These are phyloP conservation scores for Pyrochroa serraticornis DNA, from an alignment of 2,888 invertebrate species.

Conservation along the genomic window DNA sequence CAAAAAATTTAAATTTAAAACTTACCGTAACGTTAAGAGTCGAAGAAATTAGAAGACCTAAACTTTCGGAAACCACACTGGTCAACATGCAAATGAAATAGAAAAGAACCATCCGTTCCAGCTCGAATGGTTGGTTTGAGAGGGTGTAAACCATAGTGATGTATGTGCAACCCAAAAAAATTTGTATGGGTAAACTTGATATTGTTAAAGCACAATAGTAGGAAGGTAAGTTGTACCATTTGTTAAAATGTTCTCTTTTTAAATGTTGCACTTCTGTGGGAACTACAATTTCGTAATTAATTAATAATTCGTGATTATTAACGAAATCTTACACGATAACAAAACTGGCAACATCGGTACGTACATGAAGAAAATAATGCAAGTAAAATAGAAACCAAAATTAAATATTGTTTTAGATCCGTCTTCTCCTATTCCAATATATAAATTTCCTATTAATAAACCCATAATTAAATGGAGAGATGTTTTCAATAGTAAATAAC, in stretches of 20 bases:
- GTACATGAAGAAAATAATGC: slow-evolving; percentile 79
- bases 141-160: slow-evolving; percentile 73
- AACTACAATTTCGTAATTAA: slow-evolving; percentile 63
- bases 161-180: slow-evolving; percentile 71
- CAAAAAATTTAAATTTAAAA: slow-evolving; percentile 60
- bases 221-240: slow-evolving; percentile 81
- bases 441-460: slow-evolving; percentile 72
- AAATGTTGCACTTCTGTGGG: slow-evolving; percentile 78
- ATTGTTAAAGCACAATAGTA: slow-evolving; percentile 78
- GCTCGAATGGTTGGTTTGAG: slow-evolving; percentile 78
- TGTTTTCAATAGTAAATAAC: slow-evolving; percentile 73
- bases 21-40: slow-evolving; percentile 78
- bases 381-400: slow-evolving; percentile 83
- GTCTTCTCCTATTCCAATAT: slow-evolving; percentile 76
- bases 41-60: slow-evolving; percentile 77
- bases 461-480: slow-evolving; percentile 72
- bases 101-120: slow-evolving; percentile 70
- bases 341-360: slow-evolving; percentile 83
- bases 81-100: slow-evolving; percentile 73
- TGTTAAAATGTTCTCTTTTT: slow-evolving; percentile 83
- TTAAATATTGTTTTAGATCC: slow-evolving; percentile 83
- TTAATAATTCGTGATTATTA: slow-evolving; percentile 16
- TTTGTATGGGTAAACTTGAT: slow-evolving; percentile 75
- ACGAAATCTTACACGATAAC: slow-evolving; percentile 72
- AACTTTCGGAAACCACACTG: slow-evolving; percentile 77